phyloP scores from a whole-genome alignment of 1,140 invertebrate genomes.

The Drosophila repleta region DNA sequence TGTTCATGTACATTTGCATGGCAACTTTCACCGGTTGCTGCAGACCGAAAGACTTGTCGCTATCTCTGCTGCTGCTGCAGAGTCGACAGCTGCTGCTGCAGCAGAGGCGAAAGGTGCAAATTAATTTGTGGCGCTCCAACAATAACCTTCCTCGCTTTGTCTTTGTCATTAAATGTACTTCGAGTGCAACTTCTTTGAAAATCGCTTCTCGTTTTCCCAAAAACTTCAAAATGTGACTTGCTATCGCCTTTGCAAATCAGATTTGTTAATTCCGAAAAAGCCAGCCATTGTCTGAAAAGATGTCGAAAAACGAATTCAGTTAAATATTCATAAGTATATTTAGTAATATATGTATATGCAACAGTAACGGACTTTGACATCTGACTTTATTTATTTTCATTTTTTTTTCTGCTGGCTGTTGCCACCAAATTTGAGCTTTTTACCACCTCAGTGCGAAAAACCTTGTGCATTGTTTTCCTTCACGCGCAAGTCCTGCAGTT shows the following conservation, averaged over 20 bases:
- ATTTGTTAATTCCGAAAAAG: conserved; percentile 57
- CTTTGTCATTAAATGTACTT: conserved; percentile 44
- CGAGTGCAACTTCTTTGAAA: conserved; percentile 35
- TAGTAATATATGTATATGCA: conserved; percentile 4
- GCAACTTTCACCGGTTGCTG: conserved; percentile 73
- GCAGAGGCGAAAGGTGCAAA: conserved; percentile 76
- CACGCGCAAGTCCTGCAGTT: neutral
- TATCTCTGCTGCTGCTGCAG: conserved; percentile 14
- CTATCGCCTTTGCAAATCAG: conserved; percentile 71
- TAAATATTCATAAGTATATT: conserved; percentile 16
- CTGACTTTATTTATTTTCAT: conserved; percentile 29
- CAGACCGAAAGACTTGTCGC: conserved; percentile 13
- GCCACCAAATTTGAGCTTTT: conserved; percentile 26
- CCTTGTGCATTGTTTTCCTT: conserved; percentile 51
- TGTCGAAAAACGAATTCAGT: conserved; percentile 39
- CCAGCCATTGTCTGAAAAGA: conserved; percentile 55
- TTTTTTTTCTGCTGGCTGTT: neutral
- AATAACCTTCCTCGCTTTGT: conserved; percentile 72
- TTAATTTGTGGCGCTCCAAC: conserved; percentile 73
- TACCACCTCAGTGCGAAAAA: conserved; percentile 71
- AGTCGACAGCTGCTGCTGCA: conserved; percentile 12
- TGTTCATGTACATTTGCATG: conserved; percentile 70
- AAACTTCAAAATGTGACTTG: conserved; percentile 67
- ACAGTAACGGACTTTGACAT: conserved; percentile 56
- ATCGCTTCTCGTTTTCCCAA: conserved; percentile 41